These are phyloP conservation scores for Volucella inanis DNA, from an alignment of 2,888 invertebrate genomes.

Conservation along the genomic window DNA sequence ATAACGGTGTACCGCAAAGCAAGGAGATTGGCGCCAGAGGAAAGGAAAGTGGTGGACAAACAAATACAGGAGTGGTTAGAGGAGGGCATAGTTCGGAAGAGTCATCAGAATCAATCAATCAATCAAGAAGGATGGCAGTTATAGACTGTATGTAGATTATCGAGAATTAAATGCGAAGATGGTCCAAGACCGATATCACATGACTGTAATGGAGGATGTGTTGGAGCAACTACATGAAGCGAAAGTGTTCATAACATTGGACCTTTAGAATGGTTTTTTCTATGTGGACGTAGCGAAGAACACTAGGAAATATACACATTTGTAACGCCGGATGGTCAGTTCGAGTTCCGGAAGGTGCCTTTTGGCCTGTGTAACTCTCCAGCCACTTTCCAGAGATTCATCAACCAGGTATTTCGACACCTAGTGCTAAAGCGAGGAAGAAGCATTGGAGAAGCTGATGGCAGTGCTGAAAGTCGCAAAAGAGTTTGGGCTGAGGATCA, in stretches of 20 bases:
- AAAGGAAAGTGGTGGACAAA: no score
- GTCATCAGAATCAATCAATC: constrained; percentile 76
- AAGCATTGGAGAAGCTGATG: background rate
- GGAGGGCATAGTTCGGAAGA: constrained; percentile 77
- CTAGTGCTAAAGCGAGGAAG: background rate
- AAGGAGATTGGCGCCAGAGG: no score
- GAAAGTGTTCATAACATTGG: background rate
- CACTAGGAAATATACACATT: no score
- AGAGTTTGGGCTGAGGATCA: constrained; percentile 6
- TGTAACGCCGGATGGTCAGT: no score
- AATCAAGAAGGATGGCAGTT: constrained; percentile 4
- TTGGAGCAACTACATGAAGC: constrained; percentile 43
- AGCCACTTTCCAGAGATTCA: constrained; percentile 23
- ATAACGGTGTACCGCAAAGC: no score
- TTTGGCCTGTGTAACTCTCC: no score
- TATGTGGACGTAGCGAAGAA: no score
- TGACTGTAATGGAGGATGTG: constrained; percentile 59
- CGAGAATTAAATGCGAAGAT: constrained; percentile 8
- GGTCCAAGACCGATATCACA: background rate
- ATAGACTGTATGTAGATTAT: background rate
- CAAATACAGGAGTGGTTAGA: constrained; percentile 75
- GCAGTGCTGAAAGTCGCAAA: constrained; percentile 4
- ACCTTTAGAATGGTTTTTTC: no score
- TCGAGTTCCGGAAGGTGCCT: no score
- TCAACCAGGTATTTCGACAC: constrained; percentile 40